A percentile compares a stretch with the other conserved stretches of the same genome.
These are phyloP conservation scores for Hydrocynus forskahlii DNA, from an alignment of 2,797 vertebrate species.

Conservation along the genomic window DNA sequence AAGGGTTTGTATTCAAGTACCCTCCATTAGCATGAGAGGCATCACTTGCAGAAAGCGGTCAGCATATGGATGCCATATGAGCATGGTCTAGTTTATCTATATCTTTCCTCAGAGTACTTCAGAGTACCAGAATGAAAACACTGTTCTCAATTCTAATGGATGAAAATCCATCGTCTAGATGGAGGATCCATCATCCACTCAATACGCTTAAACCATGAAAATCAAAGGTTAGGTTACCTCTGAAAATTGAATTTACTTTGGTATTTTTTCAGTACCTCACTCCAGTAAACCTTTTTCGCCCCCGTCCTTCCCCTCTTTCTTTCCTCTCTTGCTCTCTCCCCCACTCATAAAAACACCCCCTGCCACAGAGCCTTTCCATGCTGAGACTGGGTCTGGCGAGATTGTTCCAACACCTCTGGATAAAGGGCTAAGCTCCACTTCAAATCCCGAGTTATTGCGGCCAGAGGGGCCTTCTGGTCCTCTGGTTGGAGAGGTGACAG, in stretches of 20 bases:
- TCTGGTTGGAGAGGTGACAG: conserved; percentile 40
- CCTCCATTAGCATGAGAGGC: conserved; percentile 1
- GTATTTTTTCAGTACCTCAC: conserved; percentile 18
- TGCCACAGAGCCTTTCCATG: conserved; percentile 26
- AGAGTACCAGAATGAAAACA: conserved; percentile 42
- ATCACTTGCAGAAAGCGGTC: neutral
- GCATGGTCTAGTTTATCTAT: conserved; percentile 21
- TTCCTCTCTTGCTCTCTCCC: neutral
- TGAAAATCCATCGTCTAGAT: conserved; percentile 48
- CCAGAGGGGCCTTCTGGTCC: conserved; percentile 39
- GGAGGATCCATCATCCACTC: conserved; percentile 51
- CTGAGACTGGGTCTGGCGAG: conserved; percentile 11
- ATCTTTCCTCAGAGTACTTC: conserved; percentile 27
- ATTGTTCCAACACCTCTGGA: conserved; percentile 44
- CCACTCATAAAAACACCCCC: conserved; percentile 13
- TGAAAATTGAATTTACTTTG: conserved; percentile 48
- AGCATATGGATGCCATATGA: conserved; percentile 25
- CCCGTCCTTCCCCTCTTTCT: neutral
- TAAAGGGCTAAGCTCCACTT: conserved; percentile 42
- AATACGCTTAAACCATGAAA: conserved; percentile 49
- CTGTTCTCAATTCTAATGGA: conserved; percentile 39
- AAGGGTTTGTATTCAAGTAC: conserved; percentile 18
- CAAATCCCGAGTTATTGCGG: conserved; percentile 47
- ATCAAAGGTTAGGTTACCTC: conserved; percentile 56
- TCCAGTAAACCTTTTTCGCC: conserved; percentile 29